Conservation (phyloP, 1,140 invertebrate genomes). For the Hylaeus anthracinus region DNA sequence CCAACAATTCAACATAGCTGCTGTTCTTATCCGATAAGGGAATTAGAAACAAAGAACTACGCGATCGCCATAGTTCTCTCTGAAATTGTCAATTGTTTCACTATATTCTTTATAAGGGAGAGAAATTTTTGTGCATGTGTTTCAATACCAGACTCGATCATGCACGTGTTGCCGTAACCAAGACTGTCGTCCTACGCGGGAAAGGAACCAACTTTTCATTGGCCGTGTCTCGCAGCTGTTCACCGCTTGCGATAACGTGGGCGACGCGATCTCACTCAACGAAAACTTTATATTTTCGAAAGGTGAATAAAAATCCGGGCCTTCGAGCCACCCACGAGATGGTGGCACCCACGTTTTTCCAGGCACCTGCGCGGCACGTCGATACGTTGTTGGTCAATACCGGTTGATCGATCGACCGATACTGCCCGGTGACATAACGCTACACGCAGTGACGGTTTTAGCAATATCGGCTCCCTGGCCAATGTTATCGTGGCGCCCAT, state of each 20-base stretch:
- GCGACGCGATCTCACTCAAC: conserved; percentile 56
- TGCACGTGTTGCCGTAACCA: conserved; percentile 43
- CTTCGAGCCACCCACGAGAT: conserved; percentile 59
- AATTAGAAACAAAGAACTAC: conserved; percentile 6
- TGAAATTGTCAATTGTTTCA: not conserved
- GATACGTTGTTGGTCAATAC: conserved; percentile 44
- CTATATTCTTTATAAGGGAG: not conserved
- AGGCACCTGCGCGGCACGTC: conserved; percentile 54
- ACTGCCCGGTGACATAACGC: conserved; percentile 43
- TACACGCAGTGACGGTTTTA: not conserved
- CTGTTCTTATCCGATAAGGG: no score
- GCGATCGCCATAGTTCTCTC: not conserved
- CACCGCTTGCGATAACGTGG: conserved; percentile 48
- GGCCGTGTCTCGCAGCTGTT: conserved; percentile 58
- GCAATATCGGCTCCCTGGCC: no score
- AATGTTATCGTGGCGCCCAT: no score
- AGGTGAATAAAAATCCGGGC: conserved; percentile 60
- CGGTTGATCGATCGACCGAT: conserved; percentile 53
- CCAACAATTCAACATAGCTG: no score
- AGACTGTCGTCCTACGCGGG: conserved; percentile 58
- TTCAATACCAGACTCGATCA: not conserved
- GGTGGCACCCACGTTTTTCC: conserved; percentile 52
- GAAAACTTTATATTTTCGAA: conserved; percentile 67
- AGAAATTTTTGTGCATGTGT: conserved; percentile 2
- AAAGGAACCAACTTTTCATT: conserved; percentile 63